Evolutionary conservation across 1,140 invertebrate species (phyloP).

Genomic region (Drosophila kohkoa): DNA sequence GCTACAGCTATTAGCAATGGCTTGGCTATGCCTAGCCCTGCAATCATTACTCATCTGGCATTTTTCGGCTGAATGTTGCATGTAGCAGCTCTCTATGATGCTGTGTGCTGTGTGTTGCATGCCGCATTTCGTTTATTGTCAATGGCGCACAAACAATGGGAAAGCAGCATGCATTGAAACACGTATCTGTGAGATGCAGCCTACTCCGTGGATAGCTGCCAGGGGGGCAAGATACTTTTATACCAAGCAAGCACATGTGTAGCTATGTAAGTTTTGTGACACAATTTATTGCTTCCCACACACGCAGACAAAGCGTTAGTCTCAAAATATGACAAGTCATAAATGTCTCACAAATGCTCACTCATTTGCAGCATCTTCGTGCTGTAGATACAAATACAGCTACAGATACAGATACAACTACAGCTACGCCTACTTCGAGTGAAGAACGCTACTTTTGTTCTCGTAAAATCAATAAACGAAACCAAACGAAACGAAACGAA

Average conservation of each 20-base stretch:
- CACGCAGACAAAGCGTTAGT: constrained; percentile 45
- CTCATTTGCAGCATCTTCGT: constrained; percentile 50
- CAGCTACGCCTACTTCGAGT: constrained; percentile 9
- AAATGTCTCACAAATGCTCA: constrained; percentile 61
- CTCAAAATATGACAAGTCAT: constrained; percentile 77
- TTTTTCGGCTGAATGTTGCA: constrained; percentile 47
- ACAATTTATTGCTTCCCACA: constrained; percentile 79
- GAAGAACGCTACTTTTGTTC: constrained; percentile 45
- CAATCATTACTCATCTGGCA: constrained; percentile 79
- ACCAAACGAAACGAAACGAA: constrained; percentile 27
- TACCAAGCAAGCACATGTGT: constrained; percentile 32
- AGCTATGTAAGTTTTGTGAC: constrained; percentile 49
- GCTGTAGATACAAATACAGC: constrained; percentile 45
- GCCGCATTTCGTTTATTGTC: constrained; percentile 62
- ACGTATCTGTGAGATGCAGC: constrained; percentile 34
- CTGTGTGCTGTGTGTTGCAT: constrained; percentile 6
- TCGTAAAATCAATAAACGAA: constrained; percentile 62
- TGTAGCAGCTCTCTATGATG: constrained; percentile 1
- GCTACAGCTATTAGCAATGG: constrained; percentile 61
- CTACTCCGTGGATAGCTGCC: neutral
- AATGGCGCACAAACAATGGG: constrained; percentile 69
- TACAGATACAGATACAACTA: constrained; percentile 33
- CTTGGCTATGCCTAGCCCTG: constrained; percentile 60
- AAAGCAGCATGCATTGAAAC: constrained; percentile 25
- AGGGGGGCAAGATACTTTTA: constrained; percentile 37